Evolutionary conservation across 2,888 invertebrate genomes (phyloP), one percentile per base, ranked within the genome.

Genomic region (Augochlorella aurata): DNA sequence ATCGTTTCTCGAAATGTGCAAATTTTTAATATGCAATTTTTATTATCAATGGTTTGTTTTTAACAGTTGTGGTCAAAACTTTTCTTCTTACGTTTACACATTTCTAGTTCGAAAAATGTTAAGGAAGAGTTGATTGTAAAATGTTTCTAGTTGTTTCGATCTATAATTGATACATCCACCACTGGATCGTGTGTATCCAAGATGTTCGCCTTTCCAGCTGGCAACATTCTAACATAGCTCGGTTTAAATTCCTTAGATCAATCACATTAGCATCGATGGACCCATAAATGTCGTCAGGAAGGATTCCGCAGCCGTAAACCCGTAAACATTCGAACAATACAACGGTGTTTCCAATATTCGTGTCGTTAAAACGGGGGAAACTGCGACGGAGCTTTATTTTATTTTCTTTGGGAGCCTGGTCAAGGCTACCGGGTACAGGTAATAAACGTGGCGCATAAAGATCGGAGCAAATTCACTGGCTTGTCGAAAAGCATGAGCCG

Each of bases 371-470:
- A 78, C 18, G 66, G 7, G 38, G 47, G 78, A 72, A 87, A 83
- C 52, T 73, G 63, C 67, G 65, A 4, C 18, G 18, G 63, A 70
- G 74, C 65, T 76, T 78, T 80, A 74, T 71, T 80, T 84, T 84
- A 84, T 86, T 86, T 79, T 68, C 70, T 73, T 12, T 49, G 21
- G 61, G 50, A 38, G 58, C 38, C 38, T 16, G 76, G 67, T 50
- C 70, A 44, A 12, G 29, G 10, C 12, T 18, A 75, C 63, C 63
- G 54, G 61, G 38, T 63, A 47, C 75, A 80, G 81, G 78, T 87
- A 82, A 85, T 86, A 87, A 86, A 86, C 75, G 82, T 77, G 50
- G 44, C 63, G 54, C 76, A 76, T 83, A 74, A 63, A 71, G 71
- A 72, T 77, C 52, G 74, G 69, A 75, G 79, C 82, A 81, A 79